Conservation (phyloP, 2,888 invertebrate genomes). For the Lepeophtheirus nordmannii region DNA sequence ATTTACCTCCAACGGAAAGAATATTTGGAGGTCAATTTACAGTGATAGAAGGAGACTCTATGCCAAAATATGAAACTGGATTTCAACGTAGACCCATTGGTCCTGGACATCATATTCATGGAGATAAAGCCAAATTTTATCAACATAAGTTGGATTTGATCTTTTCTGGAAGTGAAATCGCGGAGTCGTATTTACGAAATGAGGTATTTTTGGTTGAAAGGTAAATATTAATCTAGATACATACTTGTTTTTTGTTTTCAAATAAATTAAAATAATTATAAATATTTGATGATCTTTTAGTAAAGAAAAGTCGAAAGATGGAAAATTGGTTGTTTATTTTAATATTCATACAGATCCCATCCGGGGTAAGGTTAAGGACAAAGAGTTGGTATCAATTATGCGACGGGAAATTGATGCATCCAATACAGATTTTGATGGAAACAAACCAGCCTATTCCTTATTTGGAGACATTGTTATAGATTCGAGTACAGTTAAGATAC, state of each 20-base stretch:
- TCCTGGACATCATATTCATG: conserved; percentile 51
- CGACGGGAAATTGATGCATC: conserved; percentile 28
- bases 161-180: conserved; percentile 34
- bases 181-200: neutral
- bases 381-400: conserved; percentile 46
- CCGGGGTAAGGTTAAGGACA: conserved; percentile 33
- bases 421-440: neutral
- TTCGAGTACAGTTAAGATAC: conserved; percentile 48
- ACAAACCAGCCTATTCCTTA: conserved; percentile 25
- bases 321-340: conserved; percentile 64
- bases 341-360: conserved; percentile 64
- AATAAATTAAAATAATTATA: conserved; percentile 25
- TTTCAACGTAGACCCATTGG: conserved; percentile 44
- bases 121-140: conserved; percentile 55
- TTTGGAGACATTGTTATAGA: conserved; percentile 49
- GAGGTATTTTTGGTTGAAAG: conserved; percentile 14
- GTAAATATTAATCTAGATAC: neutral
- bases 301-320: conserved; percentile 44
- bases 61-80: conserved; percentile 34
- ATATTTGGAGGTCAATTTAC: conserved; percentile 66
- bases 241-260: conserved; percentile 20
- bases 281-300: conserved; percentile 27
- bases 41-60: conserved; percentile 52
- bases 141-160: conserved; percentile 56
- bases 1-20: conserved; percentile 49